phyloP scores from a whole-genome alignment of 2,113 vertebrate species.

The Monopterus albus region DNA sequence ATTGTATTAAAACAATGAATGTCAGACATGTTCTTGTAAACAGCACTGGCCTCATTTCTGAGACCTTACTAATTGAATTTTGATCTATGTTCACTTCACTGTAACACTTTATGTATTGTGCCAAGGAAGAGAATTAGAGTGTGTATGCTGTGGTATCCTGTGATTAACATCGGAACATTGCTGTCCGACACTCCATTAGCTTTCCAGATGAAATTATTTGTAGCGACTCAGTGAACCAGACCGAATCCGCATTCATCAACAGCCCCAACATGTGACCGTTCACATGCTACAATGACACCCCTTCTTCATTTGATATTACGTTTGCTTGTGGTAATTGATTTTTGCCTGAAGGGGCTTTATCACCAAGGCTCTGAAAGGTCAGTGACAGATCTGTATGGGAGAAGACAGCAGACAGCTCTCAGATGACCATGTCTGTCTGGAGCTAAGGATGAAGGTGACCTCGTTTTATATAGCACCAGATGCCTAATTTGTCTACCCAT shows the following conservation, averaged over 20 bases:
- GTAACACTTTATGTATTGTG: conserved; percentile 38
- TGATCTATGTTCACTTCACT: conserved; percentile 31
- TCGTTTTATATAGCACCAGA: conserved; percentile 66
- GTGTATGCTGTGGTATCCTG: conserved; percentile 8
- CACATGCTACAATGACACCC: conserved; percentile 34
- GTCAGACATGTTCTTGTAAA: conserved; percentile 33
- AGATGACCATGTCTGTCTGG: conserved; percentile 58
- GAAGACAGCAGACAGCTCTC: conserved; percentile 69
- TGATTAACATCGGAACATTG: conserved; percentile 37
- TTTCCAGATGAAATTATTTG: conserved; percentile 50
- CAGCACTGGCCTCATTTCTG: conserved; percentile 44
- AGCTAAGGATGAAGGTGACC: conserved; percentile 65
- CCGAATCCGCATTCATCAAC: conserved; percentile 16
- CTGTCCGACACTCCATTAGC: conserved; percentile 45
- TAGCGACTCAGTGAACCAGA: conserved; percentile 62
- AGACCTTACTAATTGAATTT: conserved; percentile 44
- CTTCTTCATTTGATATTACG: conserved; percentile 56
- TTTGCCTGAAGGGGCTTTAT: conserved; percentile 63
- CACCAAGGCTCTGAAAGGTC: conserved; percentile 64
- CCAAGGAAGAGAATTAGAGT: conserved; percentile 32
- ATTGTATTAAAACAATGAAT: conserved; percentile 13
- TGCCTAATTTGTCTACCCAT: conserved; percentile 43
- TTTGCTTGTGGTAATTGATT: conserved; percentile 66
- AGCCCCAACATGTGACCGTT: conserved; percentile 25
- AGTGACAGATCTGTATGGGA: conserved; percentile 55